Percentiles rank a stretch among this genome's conserved stretches.
These are phyloP conservation scores for Hedya salicella DNA, from an alignment of 2,888 invertebrate genomes.

Conservation along the genomic window DNA sequence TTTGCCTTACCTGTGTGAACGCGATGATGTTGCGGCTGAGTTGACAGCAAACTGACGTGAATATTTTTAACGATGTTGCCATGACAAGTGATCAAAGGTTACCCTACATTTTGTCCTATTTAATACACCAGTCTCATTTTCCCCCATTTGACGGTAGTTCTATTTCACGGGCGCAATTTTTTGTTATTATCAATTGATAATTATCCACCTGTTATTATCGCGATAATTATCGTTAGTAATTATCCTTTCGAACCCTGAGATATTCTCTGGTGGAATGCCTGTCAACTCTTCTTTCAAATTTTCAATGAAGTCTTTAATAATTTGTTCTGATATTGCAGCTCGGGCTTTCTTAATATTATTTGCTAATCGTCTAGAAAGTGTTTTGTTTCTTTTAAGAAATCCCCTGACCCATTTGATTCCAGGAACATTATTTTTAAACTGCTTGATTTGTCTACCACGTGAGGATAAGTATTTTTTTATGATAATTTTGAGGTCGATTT, in stretches of 20 bases:
- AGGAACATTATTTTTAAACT: constrained; percentile 3
- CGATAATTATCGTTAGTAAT: background rate
- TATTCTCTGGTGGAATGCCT: constrained; percentile 17
- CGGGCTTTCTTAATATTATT: constrained; percentile 21
- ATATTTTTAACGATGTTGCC: too few relatives aligned
- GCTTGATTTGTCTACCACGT: constrained; percentile 3
- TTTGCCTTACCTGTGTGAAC: too few relatives aligned
- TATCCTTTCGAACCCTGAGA: background rate
- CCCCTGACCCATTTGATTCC: background rate
- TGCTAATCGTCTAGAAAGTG: background rate
- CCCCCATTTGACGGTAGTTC: too few relatives aligned
- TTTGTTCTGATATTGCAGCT: constrained; percentile 9
- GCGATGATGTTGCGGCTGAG: too few relatives aligned
- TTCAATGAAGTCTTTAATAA: constrained; percentile 31
- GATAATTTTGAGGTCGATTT: background rate
- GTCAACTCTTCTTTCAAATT: constrained; percentile 29
- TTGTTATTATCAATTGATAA: too few relatives aligned
- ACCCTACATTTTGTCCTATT: too few relatives aligned
- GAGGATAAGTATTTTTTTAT: constrained; percentile 6
- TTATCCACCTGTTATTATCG: background rate
- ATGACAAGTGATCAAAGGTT: too few relatives aligned
- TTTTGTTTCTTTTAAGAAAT: background rate
- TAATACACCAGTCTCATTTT: too few relatives aligned
- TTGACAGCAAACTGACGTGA: too few relatives aligned
- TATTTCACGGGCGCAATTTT: too few relatives aligned